Evolutionary conservation across 1,140 invertebrate genomes (phyloP), one percentile per base, ranked within the genome.

Genomic region (Drosophila sturtevanti): DNA sequence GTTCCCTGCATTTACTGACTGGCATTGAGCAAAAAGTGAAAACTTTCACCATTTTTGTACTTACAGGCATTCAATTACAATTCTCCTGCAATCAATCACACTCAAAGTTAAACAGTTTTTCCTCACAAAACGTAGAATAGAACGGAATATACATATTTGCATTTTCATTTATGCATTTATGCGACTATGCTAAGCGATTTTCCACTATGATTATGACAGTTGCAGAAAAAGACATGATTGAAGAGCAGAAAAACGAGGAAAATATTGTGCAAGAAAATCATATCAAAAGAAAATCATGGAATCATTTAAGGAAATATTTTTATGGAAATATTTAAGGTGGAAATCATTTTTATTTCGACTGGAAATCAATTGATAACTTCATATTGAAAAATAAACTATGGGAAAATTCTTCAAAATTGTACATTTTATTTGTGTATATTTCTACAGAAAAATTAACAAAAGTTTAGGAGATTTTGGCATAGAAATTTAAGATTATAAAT

Each of bases 51-150:
- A 75, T 76, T 76, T 74, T n/a, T 62, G 22, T 52, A 69, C 65
- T 65, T 59, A 61, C 37, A 78, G 77, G 82, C 66, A 82, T 86
- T 86, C 79, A 86, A 89, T 86, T 89, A 82, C 68, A 63, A 65
- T 63, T 64, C 79, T 63, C 35, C 56, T 68, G 82, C 82, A 72
- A 86, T 86, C 82, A 87, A 86, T 87, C 82, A 89, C 79, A 79
- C 71, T 82, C 72, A 73, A 82, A 77, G 82, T 72, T 87, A 54
- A 79, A 79, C 63, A 81, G 74, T 67, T 78, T 63, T 68, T 11
- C 51, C 27, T 41, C 35, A 63, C 52, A 64, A 59, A 41, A 63
- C 27, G n/a, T n/a, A n/a, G n/a, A 60, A 55, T 41, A 52, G 34
- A 64, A 56, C 54, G 72, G 73, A 67, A 76, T 72, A 62, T 68